Evolutionary conservation across 2,888 invertebrate species (phyloP), one percentile per base, ranked within the genome.

Genomic region (Nomada lathburiana): DNA sequence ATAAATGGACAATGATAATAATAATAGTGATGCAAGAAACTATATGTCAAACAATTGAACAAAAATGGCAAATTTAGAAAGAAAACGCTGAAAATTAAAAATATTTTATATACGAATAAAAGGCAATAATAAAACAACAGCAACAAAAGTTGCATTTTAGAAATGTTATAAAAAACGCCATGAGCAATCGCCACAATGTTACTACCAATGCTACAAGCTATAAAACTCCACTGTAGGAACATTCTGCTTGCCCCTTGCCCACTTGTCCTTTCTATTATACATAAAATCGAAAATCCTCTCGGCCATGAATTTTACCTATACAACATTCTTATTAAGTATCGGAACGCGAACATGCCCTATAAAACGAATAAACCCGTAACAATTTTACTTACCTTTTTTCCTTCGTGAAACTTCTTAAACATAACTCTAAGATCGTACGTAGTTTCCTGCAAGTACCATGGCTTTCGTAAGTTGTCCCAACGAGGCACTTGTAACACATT

Each of bases 201-300:
- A 9, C 18, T 36, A 20, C 11, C 2, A 7, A 13, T 64, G 5
- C n/a, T 50, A 44, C 10, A 2, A 47, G 50, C 50, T 57, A 20
- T 62, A 57, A 72, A 73, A 73, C 20, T 71, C 47, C 20, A 29
- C 36, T 18, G 23, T 47, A 18, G 36, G 44, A 23, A 60, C 53
- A 59, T 73, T 20, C 62, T 47, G n/a, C 18, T 52, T 23, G 52
- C 16, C 65, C 0, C 47, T 67, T 57, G 11, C n/a, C 0, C 42
- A 13, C n/a, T n/a, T 23, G 36, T 36, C 55, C 47, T 42, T 63
- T 63, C 18, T 29, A 57, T 1, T 18, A 13, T 13, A 47, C 11
- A 47, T 65, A 29, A 69, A 59, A 64, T 52, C 23, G 16, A 16
- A 47, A 16, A 16, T 47, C 13, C n/a, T 42, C 64, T 26, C 23